These are phyloP conservation scores for Paradoxurus hermaphroditus DNA, from an alignment of 2,113 vertebrate species.

Conservation along the genomic window DNA sequence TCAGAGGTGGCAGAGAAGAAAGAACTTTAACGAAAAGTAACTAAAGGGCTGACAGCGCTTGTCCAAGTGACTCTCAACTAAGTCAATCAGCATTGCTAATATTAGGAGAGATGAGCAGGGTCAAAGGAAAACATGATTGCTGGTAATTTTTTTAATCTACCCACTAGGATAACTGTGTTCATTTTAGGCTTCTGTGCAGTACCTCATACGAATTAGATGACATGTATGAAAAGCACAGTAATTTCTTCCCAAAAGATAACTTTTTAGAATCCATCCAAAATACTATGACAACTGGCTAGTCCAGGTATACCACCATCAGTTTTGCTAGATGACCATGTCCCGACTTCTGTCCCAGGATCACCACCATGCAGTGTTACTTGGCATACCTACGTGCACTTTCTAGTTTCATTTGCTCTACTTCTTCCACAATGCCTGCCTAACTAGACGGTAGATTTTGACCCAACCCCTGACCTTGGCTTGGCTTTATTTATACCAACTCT, in stretches of 20 bases:
- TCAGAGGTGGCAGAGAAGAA: not conserved
- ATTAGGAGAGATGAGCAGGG: not conserved
- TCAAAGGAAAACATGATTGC: not conserved
- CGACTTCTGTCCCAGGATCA: rapidly evolving
- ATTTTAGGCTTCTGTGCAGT: not conserved
- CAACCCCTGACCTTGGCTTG: not conserved
- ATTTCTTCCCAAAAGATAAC: not conserved
- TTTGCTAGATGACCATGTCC: not conserved
- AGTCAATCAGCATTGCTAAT: not conserved
- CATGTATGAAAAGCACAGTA: not conserved
- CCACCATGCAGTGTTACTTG: too few relatives aligned
- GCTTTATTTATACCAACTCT: not conserved
- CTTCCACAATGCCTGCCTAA: not conserved
- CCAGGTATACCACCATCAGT: not conserved
- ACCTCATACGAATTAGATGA: not conserved
- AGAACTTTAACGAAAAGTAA: not conserved
- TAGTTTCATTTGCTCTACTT: not conserved
- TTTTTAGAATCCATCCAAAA: not conserved
- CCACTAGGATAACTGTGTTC: not conserved
- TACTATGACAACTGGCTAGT: not conserved
- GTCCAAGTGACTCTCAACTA: not conserved
- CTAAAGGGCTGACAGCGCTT: not conserved
- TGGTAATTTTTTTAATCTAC: not conserved
- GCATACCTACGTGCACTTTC: rapidly evolving
- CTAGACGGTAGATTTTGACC: not conserved